A percentile compares a stretch with the other conserved stretches of the same genome.
Evolutionary conservation across 2,888 invertebrate genomes (phyloP).

Genomic region (Noctua fimbriata): DNA sequence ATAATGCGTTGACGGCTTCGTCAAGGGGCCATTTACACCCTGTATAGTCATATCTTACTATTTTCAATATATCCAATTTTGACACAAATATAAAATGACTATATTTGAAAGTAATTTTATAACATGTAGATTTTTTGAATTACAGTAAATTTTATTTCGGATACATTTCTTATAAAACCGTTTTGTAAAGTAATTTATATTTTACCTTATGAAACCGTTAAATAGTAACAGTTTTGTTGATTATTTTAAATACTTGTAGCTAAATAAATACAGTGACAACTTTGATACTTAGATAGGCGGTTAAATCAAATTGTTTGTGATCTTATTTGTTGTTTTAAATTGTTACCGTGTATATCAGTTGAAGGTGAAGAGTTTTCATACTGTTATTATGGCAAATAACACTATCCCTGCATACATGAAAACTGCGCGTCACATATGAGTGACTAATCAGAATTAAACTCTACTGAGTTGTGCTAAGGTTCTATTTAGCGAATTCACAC

Average conservation of each 20-base stretch:
- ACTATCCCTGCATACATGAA: neutral
- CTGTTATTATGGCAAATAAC: neutral
- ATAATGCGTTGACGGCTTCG: neutral
- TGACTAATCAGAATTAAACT: neutral
- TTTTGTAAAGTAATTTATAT: conserved; percentile 17
- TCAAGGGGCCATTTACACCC: neutral
- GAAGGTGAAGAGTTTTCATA: neutral
- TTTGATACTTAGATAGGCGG: conserved; percentile 57
- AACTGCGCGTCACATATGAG: neutral
- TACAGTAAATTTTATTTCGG: conserved; percentile 10
- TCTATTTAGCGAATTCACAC: neutral
- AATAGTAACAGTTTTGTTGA: conserved; percentile 8
- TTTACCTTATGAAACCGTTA: neutral
- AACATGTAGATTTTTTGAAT: conserved; percentile 22
- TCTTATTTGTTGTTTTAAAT: conserved; percentile 49
- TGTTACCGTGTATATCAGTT: conserved; percentile 34
- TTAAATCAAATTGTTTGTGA: conserved; percentile 43
- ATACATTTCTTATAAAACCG: neutral
- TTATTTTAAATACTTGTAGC: conserved; percentile 25
- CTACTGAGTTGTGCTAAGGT: neutral
- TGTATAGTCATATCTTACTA: conserved; percentile 36
- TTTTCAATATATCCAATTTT: conserved; percentile 46
- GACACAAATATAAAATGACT: conserved; percentile 45
- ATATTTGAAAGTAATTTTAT: conserved; percentile 33
- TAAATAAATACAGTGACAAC: conserved; percentile 39